phyloP scores from a whole-genome alignment of 2,888 invertebrate genomes.

The Aphidoletes aphidimyza region DNA sequence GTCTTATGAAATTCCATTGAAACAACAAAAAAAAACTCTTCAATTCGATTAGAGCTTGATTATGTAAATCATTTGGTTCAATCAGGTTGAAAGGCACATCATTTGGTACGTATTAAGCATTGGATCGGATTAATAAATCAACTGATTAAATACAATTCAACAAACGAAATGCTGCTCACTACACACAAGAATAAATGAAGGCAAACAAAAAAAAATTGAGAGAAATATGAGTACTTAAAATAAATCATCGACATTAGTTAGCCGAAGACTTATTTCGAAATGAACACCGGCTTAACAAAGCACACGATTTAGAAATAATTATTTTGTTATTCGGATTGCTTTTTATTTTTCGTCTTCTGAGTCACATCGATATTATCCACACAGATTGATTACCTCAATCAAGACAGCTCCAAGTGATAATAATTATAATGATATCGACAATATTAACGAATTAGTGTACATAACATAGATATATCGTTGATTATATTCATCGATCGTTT shows the following conservation, averaged over 20 bases:
- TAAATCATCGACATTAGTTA: constrained; percentile 33
- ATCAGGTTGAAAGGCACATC: background rate
- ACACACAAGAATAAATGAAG: background rate
- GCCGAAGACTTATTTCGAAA: constrained; percentile 39
- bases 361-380: constrained; percentile 14
- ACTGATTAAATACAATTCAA: constrained; percentile 19
- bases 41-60: background rate
- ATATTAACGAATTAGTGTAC: constrained; percentile 8
- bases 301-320: background rate
- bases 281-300: background rate
- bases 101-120: constrained; percentile 34
- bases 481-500: constrained; percentile 24
- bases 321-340: too few relatives aligned
- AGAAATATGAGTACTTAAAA: constrained; percentile 32
- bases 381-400: constrained; percentile 42
- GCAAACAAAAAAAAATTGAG: too few relatives aligned
- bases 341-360: too few relatives aligned
- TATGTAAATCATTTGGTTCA: constrained; percentile 38
- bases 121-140: constrained; percentile 47
- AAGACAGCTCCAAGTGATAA: constrained; percentile 51
- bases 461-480: constrained; percentile 27
- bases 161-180: too few relatives aligned
- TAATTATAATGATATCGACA: constrained; percentile 48
- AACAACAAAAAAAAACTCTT: background rate
- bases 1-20: too few relatives aligned